These are phyloP conservation scores for Papilio xuthus DNA, from an alignment of 1,140 invertebrate species.

Conservation along the genomic window DNA sequence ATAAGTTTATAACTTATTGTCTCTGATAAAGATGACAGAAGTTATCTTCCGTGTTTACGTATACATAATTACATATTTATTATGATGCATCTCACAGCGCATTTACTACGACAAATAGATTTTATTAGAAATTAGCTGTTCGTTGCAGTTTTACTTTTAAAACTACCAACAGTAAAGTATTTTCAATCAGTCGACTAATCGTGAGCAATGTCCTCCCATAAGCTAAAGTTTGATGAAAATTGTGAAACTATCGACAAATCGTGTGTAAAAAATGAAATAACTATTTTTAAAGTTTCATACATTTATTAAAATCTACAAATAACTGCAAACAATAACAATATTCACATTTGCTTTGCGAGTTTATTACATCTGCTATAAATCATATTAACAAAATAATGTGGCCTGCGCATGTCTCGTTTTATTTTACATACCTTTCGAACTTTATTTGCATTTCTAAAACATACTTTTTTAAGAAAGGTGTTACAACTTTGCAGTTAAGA, in stretches of 20 bases:
- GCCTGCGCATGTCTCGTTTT: not conserved
- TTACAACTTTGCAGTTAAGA: not conserved
- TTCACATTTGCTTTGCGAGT: slow-evolving; percentile 25
- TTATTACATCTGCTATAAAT: not conserved
- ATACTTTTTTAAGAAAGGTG: not conserved
- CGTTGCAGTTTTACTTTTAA: not conserved
- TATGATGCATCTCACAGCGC: not conserved
- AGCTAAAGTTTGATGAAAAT: not conserved
- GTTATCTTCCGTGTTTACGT: not conserved
- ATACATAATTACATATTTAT: not conserved
- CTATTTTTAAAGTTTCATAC: slow-evolving; percentile 6
- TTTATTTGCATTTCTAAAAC: not conserved
- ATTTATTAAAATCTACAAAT: slow-evolving; percentile 31
- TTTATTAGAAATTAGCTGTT: not conserved
- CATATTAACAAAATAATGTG: not conserved
- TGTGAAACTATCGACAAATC: not conserved
- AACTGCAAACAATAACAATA: slow-evolving; percentile 36
- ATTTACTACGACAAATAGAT: not conserved
- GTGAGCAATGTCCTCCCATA: not conserved
- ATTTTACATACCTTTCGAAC: not conserved
- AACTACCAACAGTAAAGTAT: too few species aligned
- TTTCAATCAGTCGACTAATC: not conserved
- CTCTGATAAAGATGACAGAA: not conserved
- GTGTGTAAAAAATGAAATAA: slow-evolving; percentile 26
- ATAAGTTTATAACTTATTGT: not conserved